Evolutionary conservation across 2,113 vertebrate genomes (phyloP).

Genomic region (Hystrix cristata): DNA sequence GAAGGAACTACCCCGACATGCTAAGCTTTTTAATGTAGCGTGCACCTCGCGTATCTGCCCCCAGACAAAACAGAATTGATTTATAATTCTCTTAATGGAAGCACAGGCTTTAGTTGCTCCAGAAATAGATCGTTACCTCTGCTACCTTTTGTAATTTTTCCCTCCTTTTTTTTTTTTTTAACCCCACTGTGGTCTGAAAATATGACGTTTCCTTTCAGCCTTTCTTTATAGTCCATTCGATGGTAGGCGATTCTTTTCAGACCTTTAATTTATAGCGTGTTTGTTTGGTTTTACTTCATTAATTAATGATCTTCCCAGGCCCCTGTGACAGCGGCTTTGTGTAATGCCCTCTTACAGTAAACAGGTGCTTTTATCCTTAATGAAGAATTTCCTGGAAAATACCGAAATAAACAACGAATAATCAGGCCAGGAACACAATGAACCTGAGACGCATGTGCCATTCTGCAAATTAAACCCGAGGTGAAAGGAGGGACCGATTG

Average conservation of each 20-base stretch:
- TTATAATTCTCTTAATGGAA: slow-evolving; percentile 86
- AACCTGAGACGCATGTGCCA: slow-evolving; percentile 66
- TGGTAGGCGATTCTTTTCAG: slow-evolving; percentile 49
- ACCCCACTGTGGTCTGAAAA: slow-evolving; percentile 55
- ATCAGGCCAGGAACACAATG: slow-evolving; percentile 77
- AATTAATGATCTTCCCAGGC: slow-evolving; percentile 78
- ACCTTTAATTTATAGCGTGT: slow-evolving; percentile 69
- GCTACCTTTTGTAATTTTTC: slow-evolving; percentile 70
- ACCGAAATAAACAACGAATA: slow-evolving; percentile 85
- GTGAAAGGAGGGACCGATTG: slow-evolving; percentile 58
- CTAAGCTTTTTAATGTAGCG: slow-evolving; percentile 80
- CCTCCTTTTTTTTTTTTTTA: background rate
- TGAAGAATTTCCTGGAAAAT: slow-evolving; percentile 88
- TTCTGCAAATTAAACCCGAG: slow-evolving; percentile 80
- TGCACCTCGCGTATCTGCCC: slow-evolving; percentile 53
- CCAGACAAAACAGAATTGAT: slow-evolving; percentile 84
- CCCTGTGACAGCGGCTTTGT: slow-evolving; percentile 81
- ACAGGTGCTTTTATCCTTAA: slow-evolving; percentile 88
- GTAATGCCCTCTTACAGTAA: slow-evolving; percentile 87
- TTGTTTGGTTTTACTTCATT: slow-evolving; percentile 81
- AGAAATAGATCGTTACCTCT: slow-evolving; percentile 83
- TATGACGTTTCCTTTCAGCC: slow-evolving; percentile 54
- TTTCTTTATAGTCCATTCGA: slow-evolving; percentile 59
- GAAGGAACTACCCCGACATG: slow-evolving; percentile 43
- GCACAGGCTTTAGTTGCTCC: slow-evolving; percentile 70